Evolutionary conservation across 2,888 invertebrate genomes (phyloP), one percentile per base, ranked within the genome.

Genomic region (Boloria euphrosyne): DNA sequence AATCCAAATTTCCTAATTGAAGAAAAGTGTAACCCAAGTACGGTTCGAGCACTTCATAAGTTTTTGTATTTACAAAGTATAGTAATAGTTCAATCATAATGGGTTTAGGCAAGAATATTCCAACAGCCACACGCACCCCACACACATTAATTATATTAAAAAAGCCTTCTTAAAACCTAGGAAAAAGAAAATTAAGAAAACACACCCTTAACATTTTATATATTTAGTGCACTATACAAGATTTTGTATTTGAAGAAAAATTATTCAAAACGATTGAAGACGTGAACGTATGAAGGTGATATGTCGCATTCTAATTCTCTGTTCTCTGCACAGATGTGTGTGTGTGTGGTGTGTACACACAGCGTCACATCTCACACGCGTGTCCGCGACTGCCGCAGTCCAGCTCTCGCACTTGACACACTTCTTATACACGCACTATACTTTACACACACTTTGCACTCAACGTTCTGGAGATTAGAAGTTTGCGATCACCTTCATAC

Each of bases 111-210:
- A 57, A 51, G 18, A 52, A 57, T 10, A n/a, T 4, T 47, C 14
- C 16, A 44, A 63, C 7, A 14, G 46, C 57, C 61, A 65, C 55
- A 74, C 71, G 72, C 78, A 71, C 70, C 59, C 76, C 75, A 73
- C 74, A 68, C 62, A 75, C 71, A 5, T 0, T 77, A 78, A 80
- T 73, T 83, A 68, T 72, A 69, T 70, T 70, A 80, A 83, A 82
- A 84, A 88, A 90, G 86, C 88, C 84, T 84, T 76, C 88, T 87
- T 89, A 89, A 65, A 78, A 73, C 81, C 86, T 87, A 89, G 78
- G 77, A 83, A 86, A 81, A 78, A 83, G 38, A 82, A 79, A 81
- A 80, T 75, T 74, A 76, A 77, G 76, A 76, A 80, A 78, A 79
- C 84, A 84, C 82, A 81, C 80, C 80, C 77, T 77, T 78, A 80